Conservation (phyloP, 35 echinoderm and acorn worm species). For the Lytechinus variegatus region DNA sequence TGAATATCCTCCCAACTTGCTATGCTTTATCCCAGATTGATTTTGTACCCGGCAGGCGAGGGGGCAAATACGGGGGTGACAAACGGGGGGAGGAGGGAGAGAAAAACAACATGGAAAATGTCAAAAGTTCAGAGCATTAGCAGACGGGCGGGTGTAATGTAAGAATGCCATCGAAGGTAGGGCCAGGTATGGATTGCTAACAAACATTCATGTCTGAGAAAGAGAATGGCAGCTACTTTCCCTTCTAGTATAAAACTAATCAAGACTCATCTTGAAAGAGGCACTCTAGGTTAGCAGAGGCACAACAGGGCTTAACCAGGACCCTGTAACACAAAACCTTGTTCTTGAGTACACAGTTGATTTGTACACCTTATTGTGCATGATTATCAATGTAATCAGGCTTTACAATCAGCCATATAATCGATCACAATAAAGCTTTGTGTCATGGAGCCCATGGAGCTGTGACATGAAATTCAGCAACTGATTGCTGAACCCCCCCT, state of each 20-base stretch:
- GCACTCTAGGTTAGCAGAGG: not conserved
- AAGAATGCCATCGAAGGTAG: not conserved
- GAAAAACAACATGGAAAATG: conserved; percentile 31
- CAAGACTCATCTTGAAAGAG: not conserved
- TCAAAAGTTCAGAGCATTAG: not conserved
- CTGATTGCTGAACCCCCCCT: too few species aligned
- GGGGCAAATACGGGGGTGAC: not conserved
- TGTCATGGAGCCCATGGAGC: too few species aligned
- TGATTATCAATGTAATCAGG: too few species aligned
- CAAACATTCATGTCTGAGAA: not conserved
- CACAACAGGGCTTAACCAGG: not conserved
- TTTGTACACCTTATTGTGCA: too few species aligned
- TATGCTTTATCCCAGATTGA: not conserved
- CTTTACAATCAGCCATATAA: too few species aligned
- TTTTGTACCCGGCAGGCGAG: conserved; percentile 8
- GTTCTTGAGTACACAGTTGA: not conserved
- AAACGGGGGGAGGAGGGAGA: conserved; percentile 34
- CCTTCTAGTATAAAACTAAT: not conserved
- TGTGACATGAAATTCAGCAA: too few species aligned
- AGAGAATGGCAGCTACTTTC: not conserved
- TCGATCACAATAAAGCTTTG: too few species aligned
- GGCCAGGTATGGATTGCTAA: not conserved
- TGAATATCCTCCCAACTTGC: not conserved
- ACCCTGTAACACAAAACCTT: not conserved
- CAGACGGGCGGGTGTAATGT: not conserved